phyloP scores from a whole-genome alignment of 2,113 vertebrate genomes.

The Tenebrosternarchus preto region DNA sequence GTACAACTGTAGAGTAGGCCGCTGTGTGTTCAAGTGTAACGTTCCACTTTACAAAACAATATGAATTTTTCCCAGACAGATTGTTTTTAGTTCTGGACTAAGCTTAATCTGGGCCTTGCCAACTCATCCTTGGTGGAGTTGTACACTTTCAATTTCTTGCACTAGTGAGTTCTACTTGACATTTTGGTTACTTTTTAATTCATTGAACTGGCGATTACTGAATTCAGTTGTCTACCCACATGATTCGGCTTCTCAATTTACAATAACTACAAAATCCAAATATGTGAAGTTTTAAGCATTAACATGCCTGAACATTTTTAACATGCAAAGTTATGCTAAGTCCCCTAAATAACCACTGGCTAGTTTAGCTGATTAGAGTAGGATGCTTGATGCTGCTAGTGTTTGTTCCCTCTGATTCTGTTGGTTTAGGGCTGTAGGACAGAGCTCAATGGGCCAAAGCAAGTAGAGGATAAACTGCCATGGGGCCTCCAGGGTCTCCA shows the following conservation, averaged over 20 bases:
- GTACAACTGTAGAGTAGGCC: too few relatives aligned
- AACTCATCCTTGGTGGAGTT: neutral
- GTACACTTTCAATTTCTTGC: neutral
- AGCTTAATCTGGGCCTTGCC: too few relatives aligned
- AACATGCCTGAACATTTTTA: too few relatives aligned
- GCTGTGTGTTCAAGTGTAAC: too few relatives aligned
- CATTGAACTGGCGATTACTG: neutral
- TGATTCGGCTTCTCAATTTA: too few relatives aligned
- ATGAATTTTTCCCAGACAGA: too few relatives aligned
- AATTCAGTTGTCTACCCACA: neutral
- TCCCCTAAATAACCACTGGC: neutral
- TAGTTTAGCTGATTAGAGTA: neutral
- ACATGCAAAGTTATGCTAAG: neutral
- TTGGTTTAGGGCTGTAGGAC: slow-evolving; percentile 19
- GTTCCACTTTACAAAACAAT: too few relatives aligned
- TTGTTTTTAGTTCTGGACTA: too few relatives aligned
- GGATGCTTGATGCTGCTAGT: neutral
- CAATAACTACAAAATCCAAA: too few relatives aligned
- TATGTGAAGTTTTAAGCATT: too few relatives aligned
- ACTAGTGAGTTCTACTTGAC: neutral
- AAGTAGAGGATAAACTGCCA: neutral
- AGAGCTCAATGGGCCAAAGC: neutral
- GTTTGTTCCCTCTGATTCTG: slow-evolving; percentile 20
- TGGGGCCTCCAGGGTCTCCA: slow-evolving; percentile 31
- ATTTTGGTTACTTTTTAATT: neutral